Base-by-base conservation (phyloP, 2,888 invertebrate genomes). In the Hylaea fasciaria region DNA sequence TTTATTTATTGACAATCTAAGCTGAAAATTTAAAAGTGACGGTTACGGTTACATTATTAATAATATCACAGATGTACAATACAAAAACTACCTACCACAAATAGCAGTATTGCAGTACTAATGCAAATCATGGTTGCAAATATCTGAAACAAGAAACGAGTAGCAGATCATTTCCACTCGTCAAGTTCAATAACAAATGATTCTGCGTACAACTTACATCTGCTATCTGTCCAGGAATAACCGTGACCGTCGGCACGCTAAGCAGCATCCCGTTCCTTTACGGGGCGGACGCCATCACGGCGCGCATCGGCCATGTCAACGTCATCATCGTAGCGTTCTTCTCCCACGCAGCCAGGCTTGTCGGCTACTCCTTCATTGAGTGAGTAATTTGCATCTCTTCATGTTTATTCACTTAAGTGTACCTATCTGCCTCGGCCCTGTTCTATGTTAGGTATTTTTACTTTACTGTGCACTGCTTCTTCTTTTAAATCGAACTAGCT, bases 361-460 rank as follows among this genome's bases (percentile, higher is more conserved):
- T 96, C 73, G 96, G 96, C 65, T 97, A 97, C 87, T 97, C 97
- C 14, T 95, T 96, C 78, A 97, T 97, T 71, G 95, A 95, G 96
- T 96, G 89, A 95, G 94, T 93, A 72, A 9, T 7, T 69, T 63
- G 37, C 40, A 29, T 71, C 16, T 57, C 11, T 14, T 8, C 2
- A 40, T 4, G 37, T n/a, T 37, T 37, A 8, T 32, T 9, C 3
- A 7, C 32, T 32, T 32, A 7, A 32, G 9, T 7, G 32, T 32
- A 32, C 32, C 1, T 32, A 32, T 7, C 10, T 32, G n/a, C n/a
- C n/a, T n/a, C n/a, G n/a, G n/a, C n/a, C n/a, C n/a, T n/a, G n/a
- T n/a, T n/a, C n/a, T n/a, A n/a, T n/a, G n/a, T 32, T 10, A 32
- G 10, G 32, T 32, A 32, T 22, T 22, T 2, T 22, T 22, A 3